phyloP scores from a whole-genome alignment of 2,113 vertebrate genomes.

The Ictidomys tridecemlineatus region DNA sequence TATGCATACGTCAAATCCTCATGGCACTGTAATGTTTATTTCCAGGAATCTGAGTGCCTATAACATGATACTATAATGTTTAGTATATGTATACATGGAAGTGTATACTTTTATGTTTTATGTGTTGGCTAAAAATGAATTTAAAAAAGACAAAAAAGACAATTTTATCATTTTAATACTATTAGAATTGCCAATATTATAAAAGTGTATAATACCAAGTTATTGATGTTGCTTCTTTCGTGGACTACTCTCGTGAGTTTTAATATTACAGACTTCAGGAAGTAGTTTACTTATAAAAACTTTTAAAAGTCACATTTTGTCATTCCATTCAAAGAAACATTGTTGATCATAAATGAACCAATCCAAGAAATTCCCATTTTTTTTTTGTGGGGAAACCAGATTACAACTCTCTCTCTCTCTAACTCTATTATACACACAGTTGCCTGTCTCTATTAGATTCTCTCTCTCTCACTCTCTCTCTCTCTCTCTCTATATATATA shows the following conservation, averaged over 20 bases:
- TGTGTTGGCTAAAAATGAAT: no score
- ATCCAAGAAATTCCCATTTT: neutral
- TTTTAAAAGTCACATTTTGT: conserved; percentile 38
- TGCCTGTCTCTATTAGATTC: neutral
- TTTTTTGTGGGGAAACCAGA: neutral
- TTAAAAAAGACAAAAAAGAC: no score
- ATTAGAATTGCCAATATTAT: neutral
- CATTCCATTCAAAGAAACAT: conserved; percentile 18
- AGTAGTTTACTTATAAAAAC: conserved; percentile 36
- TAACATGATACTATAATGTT: no score
- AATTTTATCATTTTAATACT: conserved; percentile 3
- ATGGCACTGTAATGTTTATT: no score
- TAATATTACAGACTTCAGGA: conserved; percentile 1
- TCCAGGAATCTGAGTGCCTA: no score
- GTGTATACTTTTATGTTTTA: no score
- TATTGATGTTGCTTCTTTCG: neutral
- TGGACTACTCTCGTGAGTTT: neutral
- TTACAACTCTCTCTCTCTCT: no score
- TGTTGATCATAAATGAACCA: neutral
- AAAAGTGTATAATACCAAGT: neutral
- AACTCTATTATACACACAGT: neutral
- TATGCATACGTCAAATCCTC: no score
- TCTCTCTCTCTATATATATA: no score
- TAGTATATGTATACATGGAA: no score
- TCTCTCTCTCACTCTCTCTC: neutral